Evolutionary conservation across 2,888 invertebrate species (phyloP).

Genomic region (Phyllotreta striolata): DNA sequence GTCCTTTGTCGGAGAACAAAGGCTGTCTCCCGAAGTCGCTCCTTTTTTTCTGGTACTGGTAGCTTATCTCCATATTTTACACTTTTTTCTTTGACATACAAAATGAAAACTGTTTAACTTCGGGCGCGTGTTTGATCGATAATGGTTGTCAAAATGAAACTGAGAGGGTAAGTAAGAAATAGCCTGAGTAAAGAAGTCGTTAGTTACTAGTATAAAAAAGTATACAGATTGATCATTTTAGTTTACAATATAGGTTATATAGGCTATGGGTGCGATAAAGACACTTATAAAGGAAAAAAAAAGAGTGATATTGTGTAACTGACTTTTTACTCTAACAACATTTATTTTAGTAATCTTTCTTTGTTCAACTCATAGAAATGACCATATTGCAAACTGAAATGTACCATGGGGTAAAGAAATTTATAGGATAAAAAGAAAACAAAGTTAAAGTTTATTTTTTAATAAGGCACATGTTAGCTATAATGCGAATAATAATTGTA

Average conservation of each 20-base stretch:
- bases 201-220: no score
- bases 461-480: conserved; percentile 46
- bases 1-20: conserved; percentile 74
- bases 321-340: no score
- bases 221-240: no score
- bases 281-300: no score
- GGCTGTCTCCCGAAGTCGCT: conserved; percentile 76
- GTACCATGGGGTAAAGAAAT: no score
- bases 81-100: background rate
- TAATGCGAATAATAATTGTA: conserved; percentile 36
- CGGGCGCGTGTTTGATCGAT: conserved; percentile 9
- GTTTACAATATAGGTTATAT: no score
- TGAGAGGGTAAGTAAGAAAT: background rate
- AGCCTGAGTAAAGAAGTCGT: background rate
- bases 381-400: no score
- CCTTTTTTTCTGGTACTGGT: conserved; percentile 73
- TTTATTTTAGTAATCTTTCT: no score
- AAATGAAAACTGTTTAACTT: background rate
- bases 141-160: background rate
- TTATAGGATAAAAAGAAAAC: background rate
- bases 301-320: no score
- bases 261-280: no score
- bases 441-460: conserved; percentile 31
- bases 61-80: conserved; percentile 62
- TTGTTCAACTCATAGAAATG: no score